phyloP scores from a whole-genome alignment of 2,888 invertebrate genomes.

The Nipponacmea schrenckii region DNA sequence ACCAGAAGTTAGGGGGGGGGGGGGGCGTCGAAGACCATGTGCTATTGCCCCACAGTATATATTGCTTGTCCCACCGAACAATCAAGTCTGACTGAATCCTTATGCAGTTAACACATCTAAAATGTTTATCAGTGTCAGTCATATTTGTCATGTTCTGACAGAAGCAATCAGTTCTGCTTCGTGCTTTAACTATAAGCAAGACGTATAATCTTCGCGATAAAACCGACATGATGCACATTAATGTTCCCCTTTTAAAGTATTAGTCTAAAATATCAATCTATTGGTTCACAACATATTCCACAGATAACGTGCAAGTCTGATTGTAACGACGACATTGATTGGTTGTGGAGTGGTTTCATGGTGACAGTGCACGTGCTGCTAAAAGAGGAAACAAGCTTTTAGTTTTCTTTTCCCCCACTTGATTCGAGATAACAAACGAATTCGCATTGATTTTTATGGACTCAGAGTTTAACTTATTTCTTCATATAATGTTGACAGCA shows the following conservation, averaged over 20 bases:
- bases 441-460: neutral
- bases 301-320: constrained; percentile 12
- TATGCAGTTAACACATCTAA: too few species aligned
- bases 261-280: neutral
- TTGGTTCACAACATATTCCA: neutral
- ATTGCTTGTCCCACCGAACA: too few species aligned
- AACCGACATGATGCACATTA: neutral
- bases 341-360: constrained; percentile 16
- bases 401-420: neutral
- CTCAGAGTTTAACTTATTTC: neutral
- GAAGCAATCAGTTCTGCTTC: neutral
- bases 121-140: too few species aligned
- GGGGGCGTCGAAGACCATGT: too few species aligned
- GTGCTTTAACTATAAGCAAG: neutral
- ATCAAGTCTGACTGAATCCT: too few species aligned
- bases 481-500: neutral
- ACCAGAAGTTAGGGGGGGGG: too few species aligned
- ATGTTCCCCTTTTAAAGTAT: neutral
- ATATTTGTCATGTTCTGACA: too few species aligned
- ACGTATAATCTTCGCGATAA: neutral
- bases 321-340: constrained; percentile 19
- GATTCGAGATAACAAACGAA: neutral
- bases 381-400: constrained; percentile 18
- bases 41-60: too few species aligned
- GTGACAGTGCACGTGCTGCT: constrained; percentile 16